Evolutionary conservation across 2,797 vertebrate genomes (phyloP).

Genomic region (Poliocrania exsul): DNA sequence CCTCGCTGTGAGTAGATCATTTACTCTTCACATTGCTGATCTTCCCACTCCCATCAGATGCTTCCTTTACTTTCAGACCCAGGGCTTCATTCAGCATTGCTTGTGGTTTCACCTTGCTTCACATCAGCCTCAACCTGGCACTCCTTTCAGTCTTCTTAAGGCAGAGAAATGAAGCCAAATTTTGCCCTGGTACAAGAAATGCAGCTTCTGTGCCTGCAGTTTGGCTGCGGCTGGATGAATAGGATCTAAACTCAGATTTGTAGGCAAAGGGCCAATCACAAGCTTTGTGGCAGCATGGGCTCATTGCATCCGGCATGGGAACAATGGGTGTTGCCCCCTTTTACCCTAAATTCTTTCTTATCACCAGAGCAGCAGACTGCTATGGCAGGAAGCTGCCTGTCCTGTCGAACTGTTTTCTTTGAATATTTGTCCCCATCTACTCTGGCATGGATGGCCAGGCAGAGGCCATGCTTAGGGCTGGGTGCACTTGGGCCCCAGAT

Average conservation of each 20-base stretch:
- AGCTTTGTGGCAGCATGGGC: neutral
- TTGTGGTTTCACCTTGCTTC: neutral
- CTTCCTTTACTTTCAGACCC: neutral
- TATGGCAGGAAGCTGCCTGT: neutral
- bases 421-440: neutral
- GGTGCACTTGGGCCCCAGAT: neutral
- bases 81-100: neutral
- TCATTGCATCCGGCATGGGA: neutral
- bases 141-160: neutral
- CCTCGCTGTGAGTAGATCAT: neutral
- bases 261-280: neutral
- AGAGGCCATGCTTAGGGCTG: neutral
- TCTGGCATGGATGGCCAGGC: neutral
- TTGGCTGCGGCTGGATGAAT: neutral
- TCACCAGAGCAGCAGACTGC: neutral
- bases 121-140: neutral
- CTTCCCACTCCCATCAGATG: neutral
- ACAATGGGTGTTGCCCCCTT: rapidly evolving
- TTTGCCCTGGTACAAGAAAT: neutral
- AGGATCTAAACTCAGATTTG: rapidly evolving
- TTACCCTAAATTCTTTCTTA: neutral
- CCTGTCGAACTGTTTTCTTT: neutral
- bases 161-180: neutral
- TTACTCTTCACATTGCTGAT: neutral
- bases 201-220: neutral